Conservation (phyloP, 2,113 vertebrate species). For the Callopanchax toddi region DNA sequence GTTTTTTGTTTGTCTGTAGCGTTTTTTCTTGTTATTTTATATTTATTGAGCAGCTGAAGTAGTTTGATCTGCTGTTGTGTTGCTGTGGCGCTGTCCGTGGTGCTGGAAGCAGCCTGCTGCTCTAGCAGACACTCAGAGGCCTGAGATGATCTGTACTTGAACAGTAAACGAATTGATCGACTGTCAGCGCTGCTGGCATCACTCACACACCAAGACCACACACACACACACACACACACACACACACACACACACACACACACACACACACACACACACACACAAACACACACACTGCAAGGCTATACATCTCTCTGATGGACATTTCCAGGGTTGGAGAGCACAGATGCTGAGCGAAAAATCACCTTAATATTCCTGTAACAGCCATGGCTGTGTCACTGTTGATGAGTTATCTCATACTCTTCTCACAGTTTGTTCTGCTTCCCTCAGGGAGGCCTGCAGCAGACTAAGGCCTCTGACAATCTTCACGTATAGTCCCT, state of each 20-base stretch:
- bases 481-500: background rate
- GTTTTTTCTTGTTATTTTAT: background rate
- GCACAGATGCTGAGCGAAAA: conserved; percentile 24
- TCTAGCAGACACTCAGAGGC: conserved; percentile 29
- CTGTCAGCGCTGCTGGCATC: conserved; percentile 67
- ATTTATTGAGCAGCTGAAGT: too few relatives aligned
- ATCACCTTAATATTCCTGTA: conserved; percentile 43
- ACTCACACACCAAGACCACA: conserved; percentile 44
- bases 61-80: conserved; percentile 1
- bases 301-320: conserved; percentile 57
- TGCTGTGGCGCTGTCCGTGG: conserved; percentile 67
- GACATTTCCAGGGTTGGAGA: conserved; percentile 31
- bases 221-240: conserved; percentile 9
- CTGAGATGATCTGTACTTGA: conserved; percentile 61
- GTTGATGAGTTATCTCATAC: conserved; percentile 19
- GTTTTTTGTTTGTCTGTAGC: too few relatives aligned
- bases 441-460: conserved; percentile 7
- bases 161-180: conserved; percentile 68
- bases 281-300: conserved; percentile 1
- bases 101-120: conserved; percentile 63
- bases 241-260: conserved; percentile 28
- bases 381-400: conserved; percentile 44
- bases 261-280: conserved; percentile 40
- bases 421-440: conserved; percentile 5
- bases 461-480: background rate